A percentile compares a stretch with the other conserved stretches of the same genome.
Conservation (phyloP, 2,888 invertebrate genomes). For the Drosophila paramelanica region DNA sequence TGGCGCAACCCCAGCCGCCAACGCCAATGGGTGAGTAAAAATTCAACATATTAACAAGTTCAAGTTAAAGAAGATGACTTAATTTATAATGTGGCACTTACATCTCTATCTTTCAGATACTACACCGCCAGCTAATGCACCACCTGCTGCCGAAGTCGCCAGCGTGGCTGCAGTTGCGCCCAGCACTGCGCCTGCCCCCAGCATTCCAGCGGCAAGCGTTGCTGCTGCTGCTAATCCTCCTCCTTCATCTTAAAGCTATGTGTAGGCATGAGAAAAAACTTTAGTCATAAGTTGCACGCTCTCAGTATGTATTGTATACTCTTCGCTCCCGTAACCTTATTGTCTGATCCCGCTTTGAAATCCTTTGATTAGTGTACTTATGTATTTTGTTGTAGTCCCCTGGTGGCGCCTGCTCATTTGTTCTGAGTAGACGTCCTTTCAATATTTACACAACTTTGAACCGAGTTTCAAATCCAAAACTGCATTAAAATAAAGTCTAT, state of each 20-base stretch:
- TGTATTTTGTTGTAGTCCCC: constrained; percentile 40
- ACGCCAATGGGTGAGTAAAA: constrained; percentile 65
- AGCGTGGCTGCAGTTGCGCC: constrained; percentile 39
- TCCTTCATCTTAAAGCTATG: constrained; percentile 61
- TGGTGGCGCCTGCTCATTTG: constrained; percentile 6
- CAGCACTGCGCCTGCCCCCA: constrained; percentile 44
- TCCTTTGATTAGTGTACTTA: constrained; percentile 38
- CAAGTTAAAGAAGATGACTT: neutral
- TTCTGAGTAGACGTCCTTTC: constrained; percentile 17
- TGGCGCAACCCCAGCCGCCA: constrained; percentile 54
- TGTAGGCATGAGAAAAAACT: constrained; percentile 50
- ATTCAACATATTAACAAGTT: too few species aligned
- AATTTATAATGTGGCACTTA: neutral
- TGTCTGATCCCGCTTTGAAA: constrained; percentile 37
- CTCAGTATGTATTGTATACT: constrained; percentile 74
- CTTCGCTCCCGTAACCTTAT: constrained; percentile 25
- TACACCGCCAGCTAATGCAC: constrained; percentile 60
- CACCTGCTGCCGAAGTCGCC: constrained; percentile 51
- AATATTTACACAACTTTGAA: constrained; percentile 53
- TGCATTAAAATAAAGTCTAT: constrained; percentile 68
- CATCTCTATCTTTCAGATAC: constrained; percentile 50
- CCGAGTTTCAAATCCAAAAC: constrained; percentile 52
- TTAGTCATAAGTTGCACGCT: constrained; percentile 69
- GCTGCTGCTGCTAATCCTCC: constrained; percentile 51
- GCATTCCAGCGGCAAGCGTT: constrained; percentile 65